phyloP scores from a whole-genome alignment of 2,797 vertebrate genomes.

The Chelonia mydas region DNA sequence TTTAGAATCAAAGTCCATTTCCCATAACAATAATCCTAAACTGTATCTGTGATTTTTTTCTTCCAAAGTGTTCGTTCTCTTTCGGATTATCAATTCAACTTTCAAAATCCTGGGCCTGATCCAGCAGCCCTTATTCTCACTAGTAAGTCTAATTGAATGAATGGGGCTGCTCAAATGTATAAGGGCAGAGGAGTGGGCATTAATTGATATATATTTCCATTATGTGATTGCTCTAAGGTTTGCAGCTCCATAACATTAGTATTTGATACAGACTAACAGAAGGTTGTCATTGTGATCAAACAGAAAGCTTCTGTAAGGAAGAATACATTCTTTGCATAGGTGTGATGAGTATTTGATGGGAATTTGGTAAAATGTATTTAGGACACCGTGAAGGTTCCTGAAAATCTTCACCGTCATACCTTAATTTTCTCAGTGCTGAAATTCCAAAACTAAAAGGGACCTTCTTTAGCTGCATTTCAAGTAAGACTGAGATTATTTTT shows the following conservation, averaged over 20 bases:
- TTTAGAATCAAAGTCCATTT: conserved; percentile 44
- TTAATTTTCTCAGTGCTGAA: conserved; percentile 7
- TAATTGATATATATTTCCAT: neutral
- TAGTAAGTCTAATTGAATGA: neutral
- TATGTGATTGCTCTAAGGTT: neutral
- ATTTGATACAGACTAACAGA: conserved; percentile 19
- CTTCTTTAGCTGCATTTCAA: neutral
- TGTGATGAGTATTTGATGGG: conserved; percentile 53
- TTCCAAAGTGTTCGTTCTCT: neutral
- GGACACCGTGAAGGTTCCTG: conserved; percentile 43
- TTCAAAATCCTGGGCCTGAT: neutral
- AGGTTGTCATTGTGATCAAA: conserved; percentile 68
- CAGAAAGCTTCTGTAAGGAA: conserved; percentile 56
- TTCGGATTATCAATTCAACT: conserved; percentile 23
- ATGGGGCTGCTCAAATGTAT: neutral
- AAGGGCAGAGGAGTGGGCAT: neutral
- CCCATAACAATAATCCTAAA: conserved; percentile 36
- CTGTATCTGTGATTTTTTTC: conserved; percentile 30
- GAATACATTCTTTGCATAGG: conserved; percentile 66
- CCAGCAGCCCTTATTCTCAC: neutral
- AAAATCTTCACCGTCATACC: neutral
- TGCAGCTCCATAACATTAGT: conserved; percentile 10
- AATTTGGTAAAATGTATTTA: conserved; percentile 56
- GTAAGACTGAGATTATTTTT: neutral
- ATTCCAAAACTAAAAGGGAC: neutral